phyloP scores from a whole-genome alignment of 1,140 invertebrate species.

The Hycleus phaleratus region DNA sequence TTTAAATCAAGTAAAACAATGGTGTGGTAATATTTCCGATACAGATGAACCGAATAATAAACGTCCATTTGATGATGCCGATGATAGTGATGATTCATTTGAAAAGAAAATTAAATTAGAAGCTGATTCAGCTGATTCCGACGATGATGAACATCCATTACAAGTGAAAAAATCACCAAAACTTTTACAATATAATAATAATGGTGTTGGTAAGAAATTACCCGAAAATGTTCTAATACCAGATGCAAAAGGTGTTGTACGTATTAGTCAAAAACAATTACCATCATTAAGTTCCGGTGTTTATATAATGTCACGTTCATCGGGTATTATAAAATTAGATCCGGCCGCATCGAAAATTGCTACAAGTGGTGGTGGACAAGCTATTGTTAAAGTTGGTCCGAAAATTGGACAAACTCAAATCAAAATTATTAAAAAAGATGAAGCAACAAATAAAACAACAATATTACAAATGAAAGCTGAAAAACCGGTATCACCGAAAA shows the following conservation, averaged over 20 bases:
- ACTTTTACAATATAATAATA: constrained; percentile 14
- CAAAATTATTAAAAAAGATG: constrained; percentile 36
- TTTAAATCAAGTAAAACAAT: constrained; percentile 74
- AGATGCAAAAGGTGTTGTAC: constrained; percentile 63
- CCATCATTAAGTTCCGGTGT: constrained; percentile 58
- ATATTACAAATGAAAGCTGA: constrained; percentile 4
- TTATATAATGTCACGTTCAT: constrained; percentile 67
- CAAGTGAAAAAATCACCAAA: constrained; percentile 7
- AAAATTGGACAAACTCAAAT: constrained; percentile 39
- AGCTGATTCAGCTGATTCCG: constrained; percentile 38
- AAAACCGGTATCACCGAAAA: neutral
- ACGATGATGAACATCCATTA: constrained; percentile 23
- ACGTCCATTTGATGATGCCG: constrained; percentile 38
- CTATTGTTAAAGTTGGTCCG: constrained; percentile 37
- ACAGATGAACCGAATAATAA: constrained; percentile 41
- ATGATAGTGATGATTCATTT: constrained; percentile 42
- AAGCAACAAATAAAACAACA: constrained; percentile 5
- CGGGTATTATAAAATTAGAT: constrained; percentile 42
- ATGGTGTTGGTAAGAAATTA: constrained; percentile 24
- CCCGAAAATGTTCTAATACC: constrained; percentile 38
- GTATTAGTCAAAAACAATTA: constrained; percentile 65
- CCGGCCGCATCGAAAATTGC: constrained; percentile 39
- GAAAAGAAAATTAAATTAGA: constrained; percentile 47
- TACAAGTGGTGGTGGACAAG: constrained; percentile 31
- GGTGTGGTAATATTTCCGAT: constrained; percentile 65